A percentile compares a stretch with the other conserved stretches of the same genome.
phyloP scores from a whole-genome alignment of 2,113 vertebrate genomes.

The Microcebus jonahi region DNA sequence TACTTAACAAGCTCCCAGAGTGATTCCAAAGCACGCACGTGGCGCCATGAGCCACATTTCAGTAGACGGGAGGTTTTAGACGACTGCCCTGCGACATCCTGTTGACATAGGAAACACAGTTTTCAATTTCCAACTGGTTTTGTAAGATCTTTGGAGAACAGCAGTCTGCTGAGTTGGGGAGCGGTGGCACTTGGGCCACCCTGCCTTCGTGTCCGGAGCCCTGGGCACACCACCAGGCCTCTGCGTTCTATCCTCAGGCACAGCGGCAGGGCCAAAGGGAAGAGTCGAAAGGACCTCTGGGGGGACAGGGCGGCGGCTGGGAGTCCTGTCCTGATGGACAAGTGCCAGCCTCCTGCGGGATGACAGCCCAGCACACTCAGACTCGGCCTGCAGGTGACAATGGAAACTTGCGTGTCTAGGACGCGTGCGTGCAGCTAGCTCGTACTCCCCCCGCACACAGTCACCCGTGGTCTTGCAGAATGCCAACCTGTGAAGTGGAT shows the following conservation, averaged over 20 bases:
- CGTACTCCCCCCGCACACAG: no score
- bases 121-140: neutral
- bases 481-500: neutral
- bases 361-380: neutral
- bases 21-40: neutral
- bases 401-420: neutral
- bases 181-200: neutral
- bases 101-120: neutral
- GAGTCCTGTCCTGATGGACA: no score
- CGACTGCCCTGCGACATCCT: neutral
- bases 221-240: neutral
- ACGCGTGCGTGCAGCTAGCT: rapidly evolving
- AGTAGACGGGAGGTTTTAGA: neutral
- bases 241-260: neutral
- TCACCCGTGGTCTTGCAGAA: neutral
- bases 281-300: neutral
- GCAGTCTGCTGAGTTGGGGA: neutral
- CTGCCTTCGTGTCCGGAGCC: neutral
- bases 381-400: neutral
- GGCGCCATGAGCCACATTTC: neutral
- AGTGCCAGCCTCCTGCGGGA: no score
- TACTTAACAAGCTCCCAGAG: neutral
- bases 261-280: neutral
- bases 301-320: no score
- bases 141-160: neutral